These are phyloP conservation scores for Tetramorium parvispinum DNA, from an alignment of 1,140 invertebrate genomes.

Conservation along the genomic window DNA sequence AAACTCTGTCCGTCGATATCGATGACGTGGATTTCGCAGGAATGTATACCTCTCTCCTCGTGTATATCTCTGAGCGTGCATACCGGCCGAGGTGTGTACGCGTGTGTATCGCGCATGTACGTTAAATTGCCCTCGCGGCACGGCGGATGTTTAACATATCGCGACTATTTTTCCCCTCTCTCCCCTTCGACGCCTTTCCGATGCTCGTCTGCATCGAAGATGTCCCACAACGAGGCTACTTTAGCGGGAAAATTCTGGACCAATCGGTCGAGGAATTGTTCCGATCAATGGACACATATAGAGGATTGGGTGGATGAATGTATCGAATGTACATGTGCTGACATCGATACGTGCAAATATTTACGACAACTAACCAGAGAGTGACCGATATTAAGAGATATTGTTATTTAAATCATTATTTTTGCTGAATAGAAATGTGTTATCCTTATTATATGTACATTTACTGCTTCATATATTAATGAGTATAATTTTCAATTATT, in stretches of 20 bases:
- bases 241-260: constrained; percentile 43
- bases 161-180: constrained; percentile 11
- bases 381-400: not conserved
- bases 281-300: not conserved
- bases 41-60: constrained; percentile 36
- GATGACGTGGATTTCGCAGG: constrained; percentile 52
- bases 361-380: not conserved
- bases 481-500: not conserved
- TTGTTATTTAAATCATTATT: not conserved
- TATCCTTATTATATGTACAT: not conserved
- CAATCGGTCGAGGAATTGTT: constrained; percentile 36
- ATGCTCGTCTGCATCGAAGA: constrained; percentile 24
- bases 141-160: constrained; percentile 43
- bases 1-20: constrained; percentile 52
- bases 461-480: not conserved
- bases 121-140: constrained; percentile 37
- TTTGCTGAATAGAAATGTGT: not conserved
- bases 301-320: not conserved
- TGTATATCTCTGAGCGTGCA: constrained; percentile 37
- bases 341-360: constrained; percentile 13
- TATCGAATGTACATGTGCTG: not conserved
- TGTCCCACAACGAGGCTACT: constrained; percentile 7
- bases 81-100: not conserved
- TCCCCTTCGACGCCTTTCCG: not conserved
- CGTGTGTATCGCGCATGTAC: constrained; percentile 29